A percentile compares a stretch with the other conserved stretches of the same genome.
Evolutionary conservation across 2,797 vertebrate genomes (phyloP).

Genomic region (Tinamus major): DNA sequence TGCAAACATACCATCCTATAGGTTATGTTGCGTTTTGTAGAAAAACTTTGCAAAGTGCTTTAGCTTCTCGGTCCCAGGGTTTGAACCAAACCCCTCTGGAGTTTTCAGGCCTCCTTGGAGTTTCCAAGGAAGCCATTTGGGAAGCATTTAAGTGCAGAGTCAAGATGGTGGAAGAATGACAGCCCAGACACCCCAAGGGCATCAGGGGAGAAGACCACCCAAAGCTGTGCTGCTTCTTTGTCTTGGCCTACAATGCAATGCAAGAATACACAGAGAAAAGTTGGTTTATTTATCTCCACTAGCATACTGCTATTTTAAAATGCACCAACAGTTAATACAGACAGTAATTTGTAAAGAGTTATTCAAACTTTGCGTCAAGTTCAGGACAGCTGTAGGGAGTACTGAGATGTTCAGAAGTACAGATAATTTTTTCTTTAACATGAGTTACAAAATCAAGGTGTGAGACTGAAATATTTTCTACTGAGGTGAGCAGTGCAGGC

Average conservation of each 20-base stretch:
- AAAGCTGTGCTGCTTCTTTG: background rate
- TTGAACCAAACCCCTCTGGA: background rate
- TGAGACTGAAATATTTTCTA: background rate
- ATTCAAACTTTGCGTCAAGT: background rate
- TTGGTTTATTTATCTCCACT: background rate
- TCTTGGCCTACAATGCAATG: background rate
- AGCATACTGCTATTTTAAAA: background rate
- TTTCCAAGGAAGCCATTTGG: background rate
- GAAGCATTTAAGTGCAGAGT: background rate
- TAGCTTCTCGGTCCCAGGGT: background rate
- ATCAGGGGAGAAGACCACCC: background rate
- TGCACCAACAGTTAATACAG: background rate
- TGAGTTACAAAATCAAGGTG: background rate
- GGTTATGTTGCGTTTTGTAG: fast-evolving
- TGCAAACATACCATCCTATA: background rate
- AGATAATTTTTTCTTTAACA: background rate
- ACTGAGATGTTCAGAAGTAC: background rate
- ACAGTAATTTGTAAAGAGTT: background rate
- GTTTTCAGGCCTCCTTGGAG: background rate
- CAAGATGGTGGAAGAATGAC: background rate
- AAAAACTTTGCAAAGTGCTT: background rate
- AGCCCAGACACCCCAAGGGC: background rate
- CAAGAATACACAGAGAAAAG: background rate
- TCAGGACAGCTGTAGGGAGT: background rate
- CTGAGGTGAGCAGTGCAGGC: background rate